Conservation (phyloP, 2,113 vertebrate genomes). For the Alaudala cheleensis region DNA sequence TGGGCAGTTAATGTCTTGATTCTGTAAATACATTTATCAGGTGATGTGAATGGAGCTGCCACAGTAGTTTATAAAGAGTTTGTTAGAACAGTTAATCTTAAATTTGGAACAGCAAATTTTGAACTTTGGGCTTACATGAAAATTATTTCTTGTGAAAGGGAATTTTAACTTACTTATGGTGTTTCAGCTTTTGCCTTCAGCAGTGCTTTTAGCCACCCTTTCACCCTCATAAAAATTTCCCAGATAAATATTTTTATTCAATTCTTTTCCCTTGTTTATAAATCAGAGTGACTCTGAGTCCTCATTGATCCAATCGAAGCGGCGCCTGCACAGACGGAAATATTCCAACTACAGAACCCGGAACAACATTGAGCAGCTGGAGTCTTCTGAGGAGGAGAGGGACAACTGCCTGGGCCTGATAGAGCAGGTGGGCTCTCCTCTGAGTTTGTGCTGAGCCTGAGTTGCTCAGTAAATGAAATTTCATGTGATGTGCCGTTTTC, state of each 20-base stretch:
- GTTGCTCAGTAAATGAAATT: not conserved
- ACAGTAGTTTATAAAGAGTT: not conserved
- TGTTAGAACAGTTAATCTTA: not conserved
- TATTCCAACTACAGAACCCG: constrained; percentile 57
- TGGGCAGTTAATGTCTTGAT: not conserved
- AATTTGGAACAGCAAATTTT: not conserved
- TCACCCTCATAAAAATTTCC: not conserved
- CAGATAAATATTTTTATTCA: not conserved
- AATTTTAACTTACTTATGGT: rapidly evolving
- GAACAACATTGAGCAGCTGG: constrained; percentile 72
- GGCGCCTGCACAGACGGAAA: constrained; percentile 74
- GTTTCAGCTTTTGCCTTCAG: not conserved
- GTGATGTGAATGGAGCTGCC: not conserved
- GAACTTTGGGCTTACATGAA: not conserved
- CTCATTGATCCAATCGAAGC: constrained; percentile 65
- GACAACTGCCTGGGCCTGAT: constrained; percentile 81
- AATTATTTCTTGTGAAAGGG: not conserved
- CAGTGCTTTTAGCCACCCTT: not conserved
- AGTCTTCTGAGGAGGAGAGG: constrained; percentile 88
- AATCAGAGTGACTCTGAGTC: constrained; percentile 84
- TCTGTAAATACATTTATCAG: not conserved
- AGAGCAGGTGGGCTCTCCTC: constrained; percentile 59
- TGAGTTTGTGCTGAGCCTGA: not conserved
- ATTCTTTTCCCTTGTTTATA: not conserved
- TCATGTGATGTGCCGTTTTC: not conserved